Percentiles rank a stretch among this genome's conserved stretches.
These are phyloP conservation scores for Lochmaea crataegi DNA, from an alignment of 2,888 invertebrate genomes.

Conservation along the genomic window DNA sequence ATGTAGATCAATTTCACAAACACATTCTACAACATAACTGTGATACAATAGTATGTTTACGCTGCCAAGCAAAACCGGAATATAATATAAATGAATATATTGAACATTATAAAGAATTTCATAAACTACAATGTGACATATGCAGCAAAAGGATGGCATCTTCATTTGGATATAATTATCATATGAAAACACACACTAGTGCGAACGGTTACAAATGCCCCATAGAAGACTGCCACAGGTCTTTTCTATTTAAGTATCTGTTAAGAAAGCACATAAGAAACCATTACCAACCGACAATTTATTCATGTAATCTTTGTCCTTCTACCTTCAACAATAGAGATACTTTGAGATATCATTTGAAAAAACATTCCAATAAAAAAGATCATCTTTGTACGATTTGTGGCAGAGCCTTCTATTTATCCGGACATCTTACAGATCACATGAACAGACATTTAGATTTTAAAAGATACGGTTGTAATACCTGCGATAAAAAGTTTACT, in stretches of 20 bases:
- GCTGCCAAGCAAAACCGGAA: slow-evolving; percentile 15
- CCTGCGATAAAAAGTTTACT: slow-evolving; percentile 5
- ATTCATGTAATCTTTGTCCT: not conserved
- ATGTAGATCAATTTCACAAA: not conserved
- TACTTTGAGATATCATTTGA: slow-evolving; percentile 5
- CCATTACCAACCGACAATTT: slow-evolving; percentile 9
- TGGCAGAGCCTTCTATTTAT: slow-evolving; percentile 7
- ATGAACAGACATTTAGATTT: slow-evolving; percentile 4
- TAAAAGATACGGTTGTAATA: slow-evolving; percentile 9
- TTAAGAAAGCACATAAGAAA: slow-evolving; percentile 9
- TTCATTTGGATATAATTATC: slow-evolving; percentile 3
- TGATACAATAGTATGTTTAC: not conserved
- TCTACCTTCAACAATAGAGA: slow-evolving; percentile 15
- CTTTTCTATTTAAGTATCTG: not conserved
- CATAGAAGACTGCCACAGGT: slow-evolving; percentile 1
- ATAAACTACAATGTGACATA: slow-evolving; percentile 12
- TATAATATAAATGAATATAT: slow-evolving; percentile 11
- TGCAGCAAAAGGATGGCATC: slow-evolving; percentile 4
- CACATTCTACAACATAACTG: slow-evolving; percentile 5
- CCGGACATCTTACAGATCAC: not conserved
- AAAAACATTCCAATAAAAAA: slow-evolving; percentile 15
- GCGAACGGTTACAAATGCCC: slow-evolving; percentile 10
- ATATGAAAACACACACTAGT: slow-evolving; percentile 6
- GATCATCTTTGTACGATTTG: slow-evolving; percentile 12
- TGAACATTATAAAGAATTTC: slow-evolving; percentile 12